Evolutionary conservation across 2,888 invertebrate genomes (phyloP), one percentile per base, ranked within the genome.

Genomic region (Leucoptera coffeella): DNA sequence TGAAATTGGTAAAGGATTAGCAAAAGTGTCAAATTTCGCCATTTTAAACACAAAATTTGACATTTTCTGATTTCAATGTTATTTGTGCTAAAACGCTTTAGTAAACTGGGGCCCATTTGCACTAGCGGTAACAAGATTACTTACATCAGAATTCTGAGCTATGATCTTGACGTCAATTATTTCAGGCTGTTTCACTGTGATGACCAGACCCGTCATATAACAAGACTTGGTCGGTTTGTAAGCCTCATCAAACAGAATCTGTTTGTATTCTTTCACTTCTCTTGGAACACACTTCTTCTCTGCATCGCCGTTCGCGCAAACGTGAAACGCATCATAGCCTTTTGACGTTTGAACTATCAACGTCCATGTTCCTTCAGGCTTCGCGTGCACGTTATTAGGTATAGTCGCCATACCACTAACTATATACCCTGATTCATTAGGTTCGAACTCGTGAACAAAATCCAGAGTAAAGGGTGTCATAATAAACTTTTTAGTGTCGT

Each of bases 301-400:
- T n/a, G n/a, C n/a, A n/a, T n/a, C n/a, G n/a, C n/a, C n/a, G 7
- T 51, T 58, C 31, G 65, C 60, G 20, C 69, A 69, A 3, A 54
- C 25, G 29, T 69, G 69, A 35, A 67, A 67, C 0, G 39, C 40
- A 1, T 47, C 44, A n/a, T n/a, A n/a, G 0, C 43, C 41, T 0
- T 42, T 36, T 3, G 50, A 50, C 0, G 50, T 39, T 8, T 67
- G 41, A 0, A 67, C 42, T 0, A 59, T 58, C 0, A 69, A 36
- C 28, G 58, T 57, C 67, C 67, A 69, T 4, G 47, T 43, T 1
- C 41, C 46, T 1, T 67, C 67, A 2, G 34, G 33, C 13, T 38
- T 23, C 2, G 27, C 1, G 0, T 43, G 42, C 1, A 37, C 4
- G 1, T 38, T 29, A 4, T 50, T 39, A n/a, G 35, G 39, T 0